These are phyloP conservation scores for Nomada fabriciana DNA, from an alignment of 2,888 invertebrate genomes.

Conservation along the genomic window DNA sequence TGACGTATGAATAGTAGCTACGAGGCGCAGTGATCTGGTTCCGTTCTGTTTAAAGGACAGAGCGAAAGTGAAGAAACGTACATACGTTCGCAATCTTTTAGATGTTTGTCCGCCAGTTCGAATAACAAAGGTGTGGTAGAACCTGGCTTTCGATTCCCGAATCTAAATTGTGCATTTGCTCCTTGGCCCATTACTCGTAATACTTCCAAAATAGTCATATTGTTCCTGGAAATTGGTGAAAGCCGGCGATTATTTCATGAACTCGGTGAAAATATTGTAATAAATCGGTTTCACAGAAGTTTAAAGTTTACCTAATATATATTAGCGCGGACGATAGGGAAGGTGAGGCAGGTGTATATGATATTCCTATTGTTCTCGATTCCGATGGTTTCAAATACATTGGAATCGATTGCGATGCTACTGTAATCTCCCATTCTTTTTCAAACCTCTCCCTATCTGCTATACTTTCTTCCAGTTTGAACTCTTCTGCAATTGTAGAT, in stretches of 20 bases:
- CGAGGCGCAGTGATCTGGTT: background rate
- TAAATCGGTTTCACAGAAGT: background rate
- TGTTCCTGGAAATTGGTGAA: slow-evolving; percentile 88
- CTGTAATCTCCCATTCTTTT: slow-evolving; percentile 74
- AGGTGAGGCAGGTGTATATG: slow-evolving; percentile 78
- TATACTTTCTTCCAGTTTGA: slow-evolving; percentile 76
- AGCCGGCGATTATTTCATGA: no score
- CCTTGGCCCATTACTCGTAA: slow-evolving; percentile 93
- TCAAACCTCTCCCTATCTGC: slow-evolving; percentile 76
- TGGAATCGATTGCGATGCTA: slow-evolving; percentile 77
- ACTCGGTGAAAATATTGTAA: background rate
- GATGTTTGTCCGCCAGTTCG: slow-evolving; percentile 90
- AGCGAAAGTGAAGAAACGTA: slow-evolving; percentile 63
- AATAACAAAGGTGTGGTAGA: slow-evolving; percentile 91
- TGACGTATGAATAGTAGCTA: background rate
- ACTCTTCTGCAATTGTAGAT: slow-evolving; percentile 78
- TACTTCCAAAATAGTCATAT: slow-evolving; percentile 95
- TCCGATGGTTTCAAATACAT: slow-evolving; percentile 78
- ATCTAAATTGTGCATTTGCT: slow-evolving; percentile 93
- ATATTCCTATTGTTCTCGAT: slow-evolving; percentile 76
- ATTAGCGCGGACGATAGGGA: slow-evolving; percentile 80
- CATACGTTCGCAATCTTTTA: slow-evolving; percentile 87
- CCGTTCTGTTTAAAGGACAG: background rate
- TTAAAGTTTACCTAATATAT: slow-evolving; percentile 76
- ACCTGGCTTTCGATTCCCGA: slow-evolving; percentile 94